These are phyloP conservation scores for Nycteola revayana DNA, from an alignment of 2,888 invertebrate genomes.

Conservation along the genomic window DNA sequence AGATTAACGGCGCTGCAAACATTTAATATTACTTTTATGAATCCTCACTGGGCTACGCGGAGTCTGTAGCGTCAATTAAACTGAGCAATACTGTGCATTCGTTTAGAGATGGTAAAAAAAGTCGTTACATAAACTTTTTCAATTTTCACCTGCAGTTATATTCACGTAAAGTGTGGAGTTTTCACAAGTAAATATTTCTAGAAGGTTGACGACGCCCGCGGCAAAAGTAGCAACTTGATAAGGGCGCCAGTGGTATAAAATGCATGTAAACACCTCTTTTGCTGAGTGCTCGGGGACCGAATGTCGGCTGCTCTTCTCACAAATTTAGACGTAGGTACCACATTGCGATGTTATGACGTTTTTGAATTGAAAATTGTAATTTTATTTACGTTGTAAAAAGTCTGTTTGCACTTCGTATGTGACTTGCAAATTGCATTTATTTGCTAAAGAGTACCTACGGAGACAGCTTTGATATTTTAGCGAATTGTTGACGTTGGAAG, in stretches of 20 bases:
- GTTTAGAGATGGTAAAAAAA: constrained; percentile 64
- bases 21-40: constrained; percentile 18
- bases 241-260: constrained; percentile 62
- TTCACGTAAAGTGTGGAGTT: constrained; percentile 65
- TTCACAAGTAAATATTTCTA: constrained; percentile 64
- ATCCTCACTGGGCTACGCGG: constrained; percentile 11
- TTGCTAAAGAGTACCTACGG: constrained; percentile 8
- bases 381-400: constrained; percentile 32
- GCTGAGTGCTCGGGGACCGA: constrained; percentile 51
- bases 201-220: constrained; percentile 69
- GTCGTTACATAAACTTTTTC: constrained; percentile 78
- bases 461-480: constrained; percentile 5
- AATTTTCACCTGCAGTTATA: constrained; percentile 78
- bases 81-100: constrained; percentile 52
- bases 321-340: constrained; percentile 38
- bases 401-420: constrained; percentile 19
- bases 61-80: constrained; percentile 51
- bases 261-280: constrained; percentile 74
- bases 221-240: constrained; percentile 71
- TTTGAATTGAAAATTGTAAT: constrained; percentile 38
- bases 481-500: neutral
- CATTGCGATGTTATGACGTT: constrained; percentile 22
- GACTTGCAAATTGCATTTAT: constrained; percentile 22
- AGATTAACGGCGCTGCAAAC: constrained; percentile 15
- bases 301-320: constrained; percentile 54